phyloP scores from a whole-genome alignment of 2,113 vertebrate species.

The Amazona vittata region DNA sequence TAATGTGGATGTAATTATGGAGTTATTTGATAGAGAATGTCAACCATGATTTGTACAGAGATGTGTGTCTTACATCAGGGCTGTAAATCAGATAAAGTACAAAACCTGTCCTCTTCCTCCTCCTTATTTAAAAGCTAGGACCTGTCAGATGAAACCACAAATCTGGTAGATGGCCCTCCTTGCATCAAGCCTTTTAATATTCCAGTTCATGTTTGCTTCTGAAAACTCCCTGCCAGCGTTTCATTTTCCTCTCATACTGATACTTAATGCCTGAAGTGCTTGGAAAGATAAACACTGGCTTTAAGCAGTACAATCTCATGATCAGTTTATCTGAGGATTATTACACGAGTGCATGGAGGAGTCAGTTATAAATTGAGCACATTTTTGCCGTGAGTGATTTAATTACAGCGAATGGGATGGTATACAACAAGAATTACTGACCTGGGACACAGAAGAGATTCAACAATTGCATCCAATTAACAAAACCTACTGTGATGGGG shows the following conservation, averaged over 20 bases:
- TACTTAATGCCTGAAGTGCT: constrained; percentile 62
- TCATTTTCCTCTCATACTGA: constrained; percentile 36
- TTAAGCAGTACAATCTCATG: constrained; percentile 40
- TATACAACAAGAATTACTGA: background rate
- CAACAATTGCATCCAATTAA: background rate
- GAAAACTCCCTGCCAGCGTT: background rate
- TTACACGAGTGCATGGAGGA: background rate
- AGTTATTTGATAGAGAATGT: background rate
- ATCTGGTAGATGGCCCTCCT: background rate
- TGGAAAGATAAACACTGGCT: constrained; percentile 62
- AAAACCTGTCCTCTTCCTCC: background rate
- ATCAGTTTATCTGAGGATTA: constrained; percentile 63
- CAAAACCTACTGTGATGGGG: background rate
- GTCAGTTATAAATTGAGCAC: constrained; percentile 10
- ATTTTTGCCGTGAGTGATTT: background rate
- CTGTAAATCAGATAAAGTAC: background rate
- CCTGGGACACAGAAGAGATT: background rate
- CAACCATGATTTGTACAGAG: background rate
- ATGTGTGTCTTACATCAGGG: background rate
- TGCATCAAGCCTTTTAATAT: background rate
- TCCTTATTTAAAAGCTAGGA: background rate
- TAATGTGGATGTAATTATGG: background rate
- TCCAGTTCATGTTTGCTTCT: background rate
- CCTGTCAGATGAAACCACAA: background rate
- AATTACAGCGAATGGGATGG: background rate